Conservation (phyloP, 1,140 invertebrate genomes). For the Anadara kagoshimensis region DNA sequence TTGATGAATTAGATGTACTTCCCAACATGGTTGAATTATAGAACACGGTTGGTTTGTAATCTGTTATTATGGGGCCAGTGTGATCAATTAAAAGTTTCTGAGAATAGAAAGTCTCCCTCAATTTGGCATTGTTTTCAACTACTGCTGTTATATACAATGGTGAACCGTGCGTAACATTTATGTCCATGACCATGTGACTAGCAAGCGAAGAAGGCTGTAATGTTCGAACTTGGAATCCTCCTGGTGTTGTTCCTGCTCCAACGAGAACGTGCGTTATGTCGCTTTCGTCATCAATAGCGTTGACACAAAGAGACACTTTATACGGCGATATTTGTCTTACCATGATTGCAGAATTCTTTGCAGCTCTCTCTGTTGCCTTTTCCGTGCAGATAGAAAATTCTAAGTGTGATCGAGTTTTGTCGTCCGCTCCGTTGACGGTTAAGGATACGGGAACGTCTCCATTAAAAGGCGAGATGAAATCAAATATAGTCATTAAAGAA, state of each 20-base stretch:
- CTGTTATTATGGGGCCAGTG: no score
- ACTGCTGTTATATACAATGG: no score
- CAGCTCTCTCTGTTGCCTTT: neutral
- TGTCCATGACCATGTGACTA: no score
- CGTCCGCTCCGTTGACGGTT: neutral
- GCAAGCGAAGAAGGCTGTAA: neutral
- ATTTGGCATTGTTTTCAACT: no score
- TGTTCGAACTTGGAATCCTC: neutral
- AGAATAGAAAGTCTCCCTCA: no score
- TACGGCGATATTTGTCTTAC: slow-evolving; percentile 32
- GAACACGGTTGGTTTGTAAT: no score
- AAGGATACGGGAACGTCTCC: neutral
- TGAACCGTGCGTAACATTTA: no score
- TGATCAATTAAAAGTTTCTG: no score
- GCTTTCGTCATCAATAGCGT: slow-evolving; percentile 39
- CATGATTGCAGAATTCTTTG: neutral
- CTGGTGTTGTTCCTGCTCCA: slow-evolving; percentile 37
- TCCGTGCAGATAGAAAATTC: neutral
- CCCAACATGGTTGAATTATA: no score
- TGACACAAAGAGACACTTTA: slow-evolving; percentile 25
- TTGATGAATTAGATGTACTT: no score
- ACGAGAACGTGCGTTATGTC: slow-evolving; percentile 20
- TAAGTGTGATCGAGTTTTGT: neutral
- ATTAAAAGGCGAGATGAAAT: neutral
- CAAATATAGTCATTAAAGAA: no score